Evolutionary conservation across 2,113 vertebrate species (phyloP), one percentile per base, ranked within the genome.

Genomic region (Malurus alboscapulatus): DNA sequence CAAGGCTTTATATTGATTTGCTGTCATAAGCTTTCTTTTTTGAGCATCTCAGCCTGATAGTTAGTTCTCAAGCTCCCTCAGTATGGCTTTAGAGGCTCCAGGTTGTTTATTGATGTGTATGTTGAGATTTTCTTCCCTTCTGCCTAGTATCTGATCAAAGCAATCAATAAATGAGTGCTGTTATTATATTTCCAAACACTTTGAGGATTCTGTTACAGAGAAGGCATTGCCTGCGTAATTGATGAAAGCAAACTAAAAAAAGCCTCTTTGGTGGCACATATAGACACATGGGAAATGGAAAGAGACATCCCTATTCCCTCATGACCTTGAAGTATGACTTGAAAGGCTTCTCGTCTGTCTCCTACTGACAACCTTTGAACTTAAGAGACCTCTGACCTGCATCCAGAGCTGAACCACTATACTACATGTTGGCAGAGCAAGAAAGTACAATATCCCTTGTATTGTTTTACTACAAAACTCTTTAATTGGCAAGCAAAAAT

Each of bases 81-180:
- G 34, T 68, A 89, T 36, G 71, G 81, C 74, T 91, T 94, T 88
- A 78, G 84, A 90, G 87, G 65, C 90, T 93, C 84, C 87, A 85
- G 91, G 91, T 87, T 92, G 82, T 92, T 94, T 95, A 96, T 96
- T 88, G 91, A 94, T 2, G 55, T 62, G 34, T 48, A 65, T 54
- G 67, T 86, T 80, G 91, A 94, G 92, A 71, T 87, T 93, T 96
- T 79, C 68, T 86, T 85, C 80, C 65, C 80, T 94, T 50, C 86
- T 90, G 78, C 72, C 69, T 95, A 47, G 66, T 86, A 76, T 73
- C 88, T 96, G 93, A 96, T 97, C 94, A 94, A 94, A 94, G 62
- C 72, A 87, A 93, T 97, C 96, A 92, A 96, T 97, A 93, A 82
- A 91, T 63, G 88, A 97, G 53, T 93, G 63, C 69, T 80, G 87